Base-by-base conservation (phyloP, 2,888 invertebrate species). In the Mellilla xanthometata region DNA sequence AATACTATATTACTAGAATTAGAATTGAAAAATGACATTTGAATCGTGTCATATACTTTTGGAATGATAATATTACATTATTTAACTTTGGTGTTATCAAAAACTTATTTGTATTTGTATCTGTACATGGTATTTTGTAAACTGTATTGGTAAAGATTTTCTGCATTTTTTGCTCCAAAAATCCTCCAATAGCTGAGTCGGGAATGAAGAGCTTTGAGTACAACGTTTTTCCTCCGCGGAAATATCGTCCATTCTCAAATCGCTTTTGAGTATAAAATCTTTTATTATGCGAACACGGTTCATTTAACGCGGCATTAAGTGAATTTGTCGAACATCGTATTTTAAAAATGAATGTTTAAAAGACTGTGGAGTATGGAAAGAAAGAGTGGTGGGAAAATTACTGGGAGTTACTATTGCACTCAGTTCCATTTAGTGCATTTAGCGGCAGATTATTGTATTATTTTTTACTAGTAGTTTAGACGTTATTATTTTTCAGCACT, bases 301-400 rank as follows among this genome's bases (percentile, higher is more conserved):
- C 87, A 86, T 88, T 88, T 83, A 87, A 83, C 84, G 77, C 78
- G 70, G 81, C 82, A 82, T 85, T 85, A 86, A 87, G 86, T 85
- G 86, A 86, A 86, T 87, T 86, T 86, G 86, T 86, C 78, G 83
- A 84, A 86, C 85, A 82, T 76, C 81, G 81, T 85, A 79, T 83
- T 86, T 80, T 76, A 76, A 85, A 80, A 84, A 81, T 77, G 81
- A 80, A 83, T 72, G 77, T 77, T 78, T 77, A 76, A 80, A 81
- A 72, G 74, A 68, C 72, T 76, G 71, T 74, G 65, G 76, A 81
- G 76, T 76, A 75, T 70, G 67, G 62, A 72, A 46, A 65, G 43
- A 41, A 48, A 26, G 51, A 45, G 50, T 48, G 54, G 52, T 57
- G 58, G 60, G 58, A 56, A 66, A 70, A 72, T 75, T 68, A 72